A percentile compares a stretch with the other conserved stretches of the same genome.
Evolutionary conservation across 2,888 invertebrate genomes (phyloP).

Genomic region (Hermaeophaga mercurialis): DNA sequence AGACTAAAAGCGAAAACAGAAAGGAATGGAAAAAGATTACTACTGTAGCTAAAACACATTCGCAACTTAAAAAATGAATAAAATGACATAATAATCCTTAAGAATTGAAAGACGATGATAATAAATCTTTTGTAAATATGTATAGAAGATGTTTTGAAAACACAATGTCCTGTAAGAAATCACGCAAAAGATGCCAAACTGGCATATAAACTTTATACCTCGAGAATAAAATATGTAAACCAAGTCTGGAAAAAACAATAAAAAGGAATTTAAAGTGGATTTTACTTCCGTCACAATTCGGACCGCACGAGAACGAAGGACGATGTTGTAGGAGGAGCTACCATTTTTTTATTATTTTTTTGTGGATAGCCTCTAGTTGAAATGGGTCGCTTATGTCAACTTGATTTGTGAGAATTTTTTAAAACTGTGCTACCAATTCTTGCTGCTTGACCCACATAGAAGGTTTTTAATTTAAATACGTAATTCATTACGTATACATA

Average conservation of each 20-base stretch:
- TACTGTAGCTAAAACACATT: too few relatives aligned
- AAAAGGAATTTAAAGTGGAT: conserved; percentile 21
- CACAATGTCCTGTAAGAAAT: too few relatives aligned
- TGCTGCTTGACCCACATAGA: neutral
- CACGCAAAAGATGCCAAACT: neutral
- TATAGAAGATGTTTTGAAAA: too few relatives aligned
- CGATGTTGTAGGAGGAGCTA: conserved; percentile 3
- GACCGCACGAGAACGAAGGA: conserved; percentile 6
- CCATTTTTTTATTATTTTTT: conserved; percentile 7
- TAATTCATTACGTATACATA: too few relatives aligned
- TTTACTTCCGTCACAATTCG: conserved; percentile 12
- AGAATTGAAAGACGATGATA: too few relatives aligned
- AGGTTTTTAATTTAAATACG: too few relatives aligned
- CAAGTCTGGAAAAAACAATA: conserved; percentile 22
- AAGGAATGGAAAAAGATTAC: too few relatives aligned
- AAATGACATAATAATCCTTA: too few relatives aligned
- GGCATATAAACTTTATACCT: conserved; percentile 6
- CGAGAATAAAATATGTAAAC: conserved; percentile 28
- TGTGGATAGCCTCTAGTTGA: neutral
- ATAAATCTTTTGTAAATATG: too few relatives aligned
- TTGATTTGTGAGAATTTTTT: conserved; percentile 1
- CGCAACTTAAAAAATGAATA: too few relatives aligned
- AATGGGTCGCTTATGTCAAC: conserved; percentile 11
- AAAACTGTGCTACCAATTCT: neutral
- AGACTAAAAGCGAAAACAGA: too few relatives aligned